phyloP scores from a whole-genome alignment of 2,888 invertebrate genomes.

The Anticlea derivata region DNA sequence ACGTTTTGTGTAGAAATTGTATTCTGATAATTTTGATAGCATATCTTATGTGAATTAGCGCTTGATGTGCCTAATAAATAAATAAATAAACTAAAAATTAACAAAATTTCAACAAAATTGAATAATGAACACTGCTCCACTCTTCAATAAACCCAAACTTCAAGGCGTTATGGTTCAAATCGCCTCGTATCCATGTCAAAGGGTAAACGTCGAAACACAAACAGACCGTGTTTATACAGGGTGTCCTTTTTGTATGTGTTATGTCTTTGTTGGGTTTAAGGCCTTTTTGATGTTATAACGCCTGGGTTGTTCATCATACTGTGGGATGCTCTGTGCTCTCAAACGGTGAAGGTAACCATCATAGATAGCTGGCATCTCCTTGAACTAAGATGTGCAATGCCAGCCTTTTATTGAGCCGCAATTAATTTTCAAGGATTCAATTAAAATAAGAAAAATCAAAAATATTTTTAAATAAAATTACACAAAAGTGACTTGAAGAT shows the following conservation, averaged over 20 bases:
- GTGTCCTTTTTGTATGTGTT: slow-evolving; percentile 28
- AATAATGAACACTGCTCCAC: slow-evolving; percentile 3
- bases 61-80: too few relatives aligned
- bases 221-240: slow-evolving; percentile 22
- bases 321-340: background rate
- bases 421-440: too few relatives aligned
- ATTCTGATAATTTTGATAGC: too few relatives aligned
- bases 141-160: slow-evolving; percentile 10
- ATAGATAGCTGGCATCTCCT: too few relatives aligned
- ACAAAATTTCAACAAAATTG: slow-evolving; percentile 1
- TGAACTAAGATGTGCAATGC: too few relatives aligned
- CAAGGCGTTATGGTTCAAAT: slow-evolving; percentile 8
- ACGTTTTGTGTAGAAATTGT: too few relatives aligned
- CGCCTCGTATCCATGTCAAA: slow-evolving; percentile 12
- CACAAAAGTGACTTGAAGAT: too few relatives aligned
- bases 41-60: too few relatives aligned
- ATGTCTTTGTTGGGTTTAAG: slow-evolving; percentile 26
- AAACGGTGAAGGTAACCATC: slow-evolving; percentile 5
- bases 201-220: slow-evolving; percentile 18
- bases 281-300: slow-evolving; percentile 25
- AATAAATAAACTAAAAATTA: too few relatives aligned
- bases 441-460: too few relatives aligned
- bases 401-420: too few relatives aligned
- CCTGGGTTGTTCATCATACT: slow-evolving; percentile 13
- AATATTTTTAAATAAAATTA: too few relatives aligned